Conservation (phyloP, 1,140 invertebrate genomes). For the Drosophila willistoni region DNA sequence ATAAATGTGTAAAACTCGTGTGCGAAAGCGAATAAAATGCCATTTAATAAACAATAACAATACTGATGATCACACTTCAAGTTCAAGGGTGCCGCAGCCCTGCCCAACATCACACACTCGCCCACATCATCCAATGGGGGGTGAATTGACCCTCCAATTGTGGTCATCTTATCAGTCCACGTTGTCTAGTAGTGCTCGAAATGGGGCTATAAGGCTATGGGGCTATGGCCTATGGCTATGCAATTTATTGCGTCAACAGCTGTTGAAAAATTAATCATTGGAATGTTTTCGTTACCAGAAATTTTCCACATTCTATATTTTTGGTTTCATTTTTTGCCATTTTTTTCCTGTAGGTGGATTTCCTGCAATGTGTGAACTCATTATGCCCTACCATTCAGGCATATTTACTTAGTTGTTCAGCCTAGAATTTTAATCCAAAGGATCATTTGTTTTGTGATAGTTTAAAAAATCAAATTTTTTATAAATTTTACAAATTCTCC, state of each 20-base stretch:
- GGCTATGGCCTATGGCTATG: neutral
- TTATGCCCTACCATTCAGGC: neutral
- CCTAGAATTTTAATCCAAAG: no score
- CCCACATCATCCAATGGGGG: constrained; percentile 8
- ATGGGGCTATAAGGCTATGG: neutral
- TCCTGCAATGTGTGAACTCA: constrained; percentile 5
- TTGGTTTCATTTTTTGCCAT: constrained; percentile 36
- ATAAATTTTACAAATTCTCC: no score
- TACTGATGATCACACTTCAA: constrained; percentile 46
- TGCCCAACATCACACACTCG: neutral
- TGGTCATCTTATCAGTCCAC: constrained; percentile 33
- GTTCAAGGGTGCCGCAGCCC: constrained; percentile 50
- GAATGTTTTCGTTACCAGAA: constrained; percentile 39
- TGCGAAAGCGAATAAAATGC: neutral
- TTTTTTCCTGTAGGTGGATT: constrained; percentile 11
- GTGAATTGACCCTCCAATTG: constrained; percentile 3
- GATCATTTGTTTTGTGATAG: no score
- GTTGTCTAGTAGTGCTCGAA: constrained; percentile 49
- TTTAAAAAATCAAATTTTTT: no score
- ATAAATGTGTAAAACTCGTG: constrained; percentile 50
- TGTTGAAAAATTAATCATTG: constrained; percentile 21
- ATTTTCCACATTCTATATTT: constrained; percentile 47
- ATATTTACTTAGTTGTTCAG: neutral
- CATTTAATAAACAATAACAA: constrained; percentile 59
- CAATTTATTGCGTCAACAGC: constrained; percentile 7